phyloP scores from a whole-genome alignment of 2,113 vertebrate genomes.

The Eulemur macaco region DNA sequence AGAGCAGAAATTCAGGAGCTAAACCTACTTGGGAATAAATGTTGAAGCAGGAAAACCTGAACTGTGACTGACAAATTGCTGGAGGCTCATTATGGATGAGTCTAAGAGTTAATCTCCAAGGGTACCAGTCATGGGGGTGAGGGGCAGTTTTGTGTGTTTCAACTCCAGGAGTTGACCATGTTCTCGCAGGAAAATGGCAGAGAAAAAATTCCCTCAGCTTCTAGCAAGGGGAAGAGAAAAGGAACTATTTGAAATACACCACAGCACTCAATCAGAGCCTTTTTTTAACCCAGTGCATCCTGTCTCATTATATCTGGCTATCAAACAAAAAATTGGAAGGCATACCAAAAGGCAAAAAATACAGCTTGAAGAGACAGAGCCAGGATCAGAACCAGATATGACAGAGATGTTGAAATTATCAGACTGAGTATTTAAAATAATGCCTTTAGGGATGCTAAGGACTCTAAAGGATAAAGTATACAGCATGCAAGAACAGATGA shows the following conservation, averaged over 20 bases:
- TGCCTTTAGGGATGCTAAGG: not conserved
- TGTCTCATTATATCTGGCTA: not conserved
- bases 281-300: not conserved
- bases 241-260: not conserved
- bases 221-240: not conserved
- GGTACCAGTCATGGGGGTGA: fast-evolving
- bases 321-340: not conserved
- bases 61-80: not conserved
- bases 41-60: not conserved
- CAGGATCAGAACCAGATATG: not conserved
- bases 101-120: not conserved
- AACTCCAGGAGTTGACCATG: not conserved
- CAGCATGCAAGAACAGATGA: not conserved
- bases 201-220: not conserved
- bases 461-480: not conserved
- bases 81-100: not conserved
- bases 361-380: not conserved
- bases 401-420: no score
- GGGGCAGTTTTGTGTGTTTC: not conserved
- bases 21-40: not conserved
- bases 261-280: not conserved
- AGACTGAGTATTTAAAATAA: not conserved
- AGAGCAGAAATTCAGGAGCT: not conserved
- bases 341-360: not conserved
- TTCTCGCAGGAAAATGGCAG: not conserved